A percentile compares a stretch with the other conserved stretches of the same genome.
Evolutionary conservation across 2,888 invertebrate species (phyloP).

Genomic region (Latrodectus elegans): DNA sequence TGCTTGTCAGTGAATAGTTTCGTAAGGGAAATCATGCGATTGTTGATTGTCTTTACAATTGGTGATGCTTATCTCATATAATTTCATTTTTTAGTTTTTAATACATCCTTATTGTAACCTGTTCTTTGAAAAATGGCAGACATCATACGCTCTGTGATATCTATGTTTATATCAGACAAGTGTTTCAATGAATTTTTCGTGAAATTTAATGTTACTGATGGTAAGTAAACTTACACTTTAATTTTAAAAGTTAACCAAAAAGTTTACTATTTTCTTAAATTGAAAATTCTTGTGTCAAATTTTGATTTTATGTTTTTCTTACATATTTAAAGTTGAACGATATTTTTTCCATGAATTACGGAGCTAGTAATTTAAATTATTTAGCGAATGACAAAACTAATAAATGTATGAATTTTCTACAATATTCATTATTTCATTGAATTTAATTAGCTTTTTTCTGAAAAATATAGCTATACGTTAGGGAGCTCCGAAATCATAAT

Average conservation of each 20-base stretch:
- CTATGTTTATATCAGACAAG: constrained; percentile 50
- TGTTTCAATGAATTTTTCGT: constrained; percentile 64
- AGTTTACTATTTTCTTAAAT: background rate
- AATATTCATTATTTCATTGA: too few relatives aligned
- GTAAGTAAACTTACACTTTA: constrained; percentile 12
- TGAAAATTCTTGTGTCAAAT: background rate
- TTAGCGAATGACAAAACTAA: too few relatives aligned
- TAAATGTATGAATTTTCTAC: too few relatives aligned
- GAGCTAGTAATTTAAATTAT: too few relatives aligned
- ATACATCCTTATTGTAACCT: background rate
- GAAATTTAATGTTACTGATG: constrained; percentile 54
- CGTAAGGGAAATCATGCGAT: too few relatives aligned
- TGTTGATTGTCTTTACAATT: too few relatives aligned
- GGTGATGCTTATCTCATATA: too few relatives aligned
- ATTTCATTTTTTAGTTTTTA: background rate
- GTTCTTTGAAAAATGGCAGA: constrained; percentile 38
- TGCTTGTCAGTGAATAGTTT: too few relatives aligned
- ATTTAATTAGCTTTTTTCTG: too few relatives aligned
- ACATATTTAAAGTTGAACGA: background rate
- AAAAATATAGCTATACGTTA: too few relatives aligned
- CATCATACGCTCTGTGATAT: constrained; percentile 26
- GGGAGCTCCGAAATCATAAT: too few relatives aligned
- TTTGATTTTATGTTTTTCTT: background rate
- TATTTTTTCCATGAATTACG: background rate
- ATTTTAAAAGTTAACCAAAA: background rate